phyloP scores from a whole-genome alignment of 2,888 invertebrate genomes.

The Lycia hirtaria region DNA sequence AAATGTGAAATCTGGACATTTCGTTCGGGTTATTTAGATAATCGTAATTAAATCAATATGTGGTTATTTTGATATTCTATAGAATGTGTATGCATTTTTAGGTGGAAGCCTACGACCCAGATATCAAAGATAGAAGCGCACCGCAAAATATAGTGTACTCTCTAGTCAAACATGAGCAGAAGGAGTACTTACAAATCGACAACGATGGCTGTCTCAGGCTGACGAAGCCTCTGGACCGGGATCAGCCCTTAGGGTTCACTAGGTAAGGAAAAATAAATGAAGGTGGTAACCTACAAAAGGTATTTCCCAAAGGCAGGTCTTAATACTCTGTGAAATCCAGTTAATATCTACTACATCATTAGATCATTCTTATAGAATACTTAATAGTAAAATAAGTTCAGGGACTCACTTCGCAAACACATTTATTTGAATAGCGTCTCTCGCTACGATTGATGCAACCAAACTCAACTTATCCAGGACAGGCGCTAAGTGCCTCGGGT shows the following conservation, averaged over 20 bases:
- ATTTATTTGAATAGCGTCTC: too few species aligned
- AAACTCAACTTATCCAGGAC: too few species aligned
- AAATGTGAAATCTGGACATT: too few species aligned
- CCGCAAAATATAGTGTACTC: constrained; percentile 92
- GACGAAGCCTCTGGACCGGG: constrained; percentile 93
- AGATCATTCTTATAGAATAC: too few species aligned
- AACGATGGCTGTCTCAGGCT: constrained; percentile 90
- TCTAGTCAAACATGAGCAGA: constrained; percentile 89
- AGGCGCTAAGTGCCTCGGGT: too few species aligned
- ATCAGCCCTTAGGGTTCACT: constrained; percentile 93
- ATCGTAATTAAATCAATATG: too few species aligned
- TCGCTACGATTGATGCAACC: too few species aligned
- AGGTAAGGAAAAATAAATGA: constrained; percentile 25
- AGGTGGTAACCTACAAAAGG: background rate
- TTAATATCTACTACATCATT: too few species aligned
- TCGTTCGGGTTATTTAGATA: too few species aligned
- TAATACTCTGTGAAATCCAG: too few species aligned
- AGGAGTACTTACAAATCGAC: constrained; percentile 89
- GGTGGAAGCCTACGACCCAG: constrained; percentile 93
- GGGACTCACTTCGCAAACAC: too few species aligned
- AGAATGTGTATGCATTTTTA: constrained; percentile 39
- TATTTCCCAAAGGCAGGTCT: background rate
- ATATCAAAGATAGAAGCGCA: constrained; percentile 90
- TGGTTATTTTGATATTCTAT: background rate
- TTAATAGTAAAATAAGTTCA: too few species aligned